Base-by-base conservation (phyloP, 2,113 vertebrate genomes). In the Hucho hucho region DNA sequence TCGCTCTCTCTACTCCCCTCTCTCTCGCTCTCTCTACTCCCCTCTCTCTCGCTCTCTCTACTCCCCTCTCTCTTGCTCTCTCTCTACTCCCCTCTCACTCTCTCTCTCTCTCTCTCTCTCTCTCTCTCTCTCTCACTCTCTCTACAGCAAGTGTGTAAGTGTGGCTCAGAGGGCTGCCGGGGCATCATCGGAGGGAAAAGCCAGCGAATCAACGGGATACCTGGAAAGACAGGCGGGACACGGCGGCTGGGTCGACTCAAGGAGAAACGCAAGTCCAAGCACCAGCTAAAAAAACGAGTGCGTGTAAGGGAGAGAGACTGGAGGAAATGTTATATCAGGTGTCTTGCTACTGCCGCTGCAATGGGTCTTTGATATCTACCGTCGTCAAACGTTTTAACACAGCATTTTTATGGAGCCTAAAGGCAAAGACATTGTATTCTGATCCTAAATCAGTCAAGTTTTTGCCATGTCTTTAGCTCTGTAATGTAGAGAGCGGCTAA, bases 151-250 rank as follows among this genome's bases (percentile, higher is more conserved):
- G 94, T 91, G 69, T 99, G 98, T 80, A 95, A 94, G 83, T 99
- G 98, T 37, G 97, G 97, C 75, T 98, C 97, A 13, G 97, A 99
- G 86, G 95, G 93, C 74, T 99, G 98, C 89, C 89, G 98, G 14
- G 97, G 98, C 22, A 99, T 99, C 91, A 99, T 99, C 0, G 98
- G 98, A 3, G 98, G 98, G 18, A 98, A 97, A 86, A 99, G 97
- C 79, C 97, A 99, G 72, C 94, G 98, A 0, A 86, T 98, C 87
- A 99, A 98, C 9, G 97, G 96, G 4, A 91, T 97, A 66, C 87
- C 93, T 12, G 92, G 82, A 79, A 98, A 97, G 83, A 88, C 74
- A 12, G 88, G 91, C 26, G 93, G 94, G 28, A 91, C 95, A 73
- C 92, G 93, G 25, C 92, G 96, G 25, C 91, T 94, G 1, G 96